Base-by-base conservation (phyloP, 1,140 invertebrate species). In the Psilanteris sp. region DNA sequence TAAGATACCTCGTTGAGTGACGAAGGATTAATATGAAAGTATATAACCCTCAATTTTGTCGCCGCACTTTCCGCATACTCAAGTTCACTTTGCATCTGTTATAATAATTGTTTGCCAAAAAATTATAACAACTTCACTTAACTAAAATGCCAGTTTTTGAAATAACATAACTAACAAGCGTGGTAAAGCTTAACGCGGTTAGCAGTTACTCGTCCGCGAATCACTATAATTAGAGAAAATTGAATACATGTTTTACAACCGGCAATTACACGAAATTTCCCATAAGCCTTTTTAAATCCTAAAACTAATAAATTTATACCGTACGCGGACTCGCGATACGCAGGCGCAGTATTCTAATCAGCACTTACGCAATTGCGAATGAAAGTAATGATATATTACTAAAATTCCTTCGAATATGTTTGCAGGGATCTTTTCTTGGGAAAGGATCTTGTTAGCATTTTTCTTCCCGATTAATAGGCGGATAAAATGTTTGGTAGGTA, bases 1-100 rank as follows among this genome's bases (percentile, higher is more conserved):
- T 16, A 15, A 54, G 54, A 57, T 67, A 73, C 67, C 57, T 43
- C 29, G 52, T 44, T 55, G 67, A 52, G 34, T 57, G 73, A 72
- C 41, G 62, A 79, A 29, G 20, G 29, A 29, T 39, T 22, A 55
- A 37, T 46, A 36, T 48, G 31, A 55, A 55, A 39, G 20, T 7
- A 27, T n/a, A n/a, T 52, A 43, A 29, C 36, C 46, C 36, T 41
- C 46, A 52, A 43, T 64, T 52, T 64, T 41, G 37, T 43, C 59
- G 43, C 32, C 3, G 27, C 6, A 14, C 6, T 41, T 39, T 39
- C 39, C 24, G 18, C 27, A 34, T 36, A 59, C 44, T 59, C 39
- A 44, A 44, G 10, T 10, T 10, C 7, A n/a, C 39, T 22, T 11
- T 1, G 22, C 39, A 9, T 14, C 11, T n/a, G 13, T 14, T 27